Base-by-base conservation (phyloP, 1,140 invertebrate genomes). In the Aphidius gifuensis region DNA sequence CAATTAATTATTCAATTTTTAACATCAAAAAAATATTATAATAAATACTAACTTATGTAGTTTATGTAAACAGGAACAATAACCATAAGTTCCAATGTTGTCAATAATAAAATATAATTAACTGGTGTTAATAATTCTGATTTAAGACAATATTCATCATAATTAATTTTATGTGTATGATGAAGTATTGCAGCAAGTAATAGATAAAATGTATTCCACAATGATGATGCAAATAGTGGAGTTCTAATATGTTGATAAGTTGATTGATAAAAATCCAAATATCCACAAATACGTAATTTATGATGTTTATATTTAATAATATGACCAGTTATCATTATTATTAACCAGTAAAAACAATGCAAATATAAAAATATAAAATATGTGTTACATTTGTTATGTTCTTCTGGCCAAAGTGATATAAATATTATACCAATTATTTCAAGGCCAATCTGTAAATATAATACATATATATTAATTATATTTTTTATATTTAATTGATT, bases 361-460 rank as follows among this genome's bases (percentile, higher is more conserved):
- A 86, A 75, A 70, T 88, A 88, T 11, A 88, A 78, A 69, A 87
- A 83, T 66, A 86, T 83, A 71, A 88, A 88, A 68, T 88, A 88
- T 44, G 87, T 85, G 64, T 85, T 80, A 62, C 86, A 88, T 73
- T 83, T 85, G 61, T 77, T 79, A 23, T 80, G 67, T 58, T 84
- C 80, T 64, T 84, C 78, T 4, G 84, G 82, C 80, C 84, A 86
- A 3, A 78, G 44, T 1, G 78, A 76, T 6, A 85, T 80, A 67
- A 87, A 82, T 42, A 83, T 70, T 51, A 88, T 85, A 23, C 86
- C 86, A 57, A 79, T 71, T 56, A 86, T 80, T 66, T 85, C 85
- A 60, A 88, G 80, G 6, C 68, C 74, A 9, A 85, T 74, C 66
- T 86, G 81, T 42, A 83, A 81, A 54, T 3, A 32, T 68, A 61